Evolutionary conservation across 1,140 invertebrate species (phyloP), one percentile per base, ranked within the genome.

Genomic region (Metopolophium dirhodum): DNA sequence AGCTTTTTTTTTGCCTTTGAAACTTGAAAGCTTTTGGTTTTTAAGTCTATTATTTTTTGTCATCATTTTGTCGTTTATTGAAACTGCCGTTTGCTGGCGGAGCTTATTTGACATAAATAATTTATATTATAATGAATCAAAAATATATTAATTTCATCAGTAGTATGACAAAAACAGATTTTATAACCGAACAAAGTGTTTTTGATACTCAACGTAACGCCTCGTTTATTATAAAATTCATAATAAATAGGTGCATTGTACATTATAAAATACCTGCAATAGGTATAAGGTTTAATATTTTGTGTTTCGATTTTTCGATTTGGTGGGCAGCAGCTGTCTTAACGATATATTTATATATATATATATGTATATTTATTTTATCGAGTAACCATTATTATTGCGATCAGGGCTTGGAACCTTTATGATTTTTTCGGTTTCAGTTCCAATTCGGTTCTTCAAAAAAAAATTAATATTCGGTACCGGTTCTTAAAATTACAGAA

Each of bases 21-120:
- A 88, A 89, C n/a, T 89, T 41, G 35, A 57, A 57, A 89, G 88
- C 51, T 89, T 89, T 89, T 89, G 88, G 35, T 89, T 57, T 47
- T 89, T 54, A 88, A 23, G 35, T 89, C 88, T 57, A 89, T 57
- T 57, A 57, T 9, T 54, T 54, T 54, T 54, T 51, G 18, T 54
- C 87, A 37, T 54, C 22, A 8, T 26, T 86, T 87, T 89, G n/a
- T 54, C 20, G n/a, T 89, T n/a, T 51, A 54, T 54, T 37, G 1
- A 54, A 54, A 54, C 20, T 23, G 0, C 41, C 41, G 2, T 20
- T 37, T 49, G 6, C 30, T 2, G 49, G 7, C 6, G 0, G 35
- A 22, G 20, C 6, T 87, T n/a, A n/a, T 51, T 87, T 87, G 11
- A 51, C 41, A 51, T 87, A n/a, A 49, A 87, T 87, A 20, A 35